phyloP scores from a whole-genome alignment of 2,797 vertebrate genomes.

The Sebastiscus tertius region DNA sequence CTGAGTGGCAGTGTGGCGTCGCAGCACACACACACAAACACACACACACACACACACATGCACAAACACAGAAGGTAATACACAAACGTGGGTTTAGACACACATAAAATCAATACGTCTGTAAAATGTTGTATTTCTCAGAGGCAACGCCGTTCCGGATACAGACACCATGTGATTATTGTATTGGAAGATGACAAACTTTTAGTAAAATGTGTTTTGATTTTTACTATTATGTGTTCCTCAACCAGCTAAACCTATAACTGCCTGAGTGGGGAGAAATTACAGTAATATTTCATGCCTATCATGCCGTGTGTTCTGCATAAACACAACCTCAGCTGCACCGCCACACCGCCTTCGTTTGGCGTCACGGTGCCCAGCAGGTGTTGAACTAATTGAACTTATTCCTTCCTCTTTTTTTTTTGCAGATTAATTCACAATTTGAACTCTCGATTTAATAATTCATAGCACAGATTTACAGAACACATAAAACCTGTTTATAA shows the following conservation, averaged over 20 bases:
- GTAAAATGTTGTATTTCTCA: background rate
- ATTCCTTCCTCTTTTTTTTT: background rate
- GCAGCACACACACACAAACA: background rate
- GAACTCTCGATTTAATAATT: background rate
- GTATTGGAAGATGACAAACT: too few species aligned
- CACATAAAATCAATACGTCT: slow-evolving; percentile 16
- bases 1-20: slow-evolving; percentile 39
- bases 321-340: background rate
- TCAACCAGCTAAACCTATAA: too few species aligned
- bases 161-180: too few species aligned
- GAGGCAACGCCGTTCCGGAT: background rate
- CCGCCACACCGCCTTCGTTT: background rate
- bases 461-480: background rate
- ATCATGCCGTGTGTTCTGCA: background rate
- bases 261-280: too few species aligned
- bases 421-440: background rate
- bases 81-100: slow-evolving; percentile 18
- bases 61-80: background rate
- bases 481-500: background rate
- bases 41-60: too few species aligned
- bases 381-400: background rate
- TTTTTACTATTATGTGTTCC: too few species aligned
- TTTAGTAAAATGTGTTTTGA: background rate
- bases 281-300: background rate
- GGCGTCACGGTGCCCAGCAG: background rate